phyloP scores from a whole-genome alignment of 2,113 vertebrate species.

The Lethenteron camtschaticum region DNA sequence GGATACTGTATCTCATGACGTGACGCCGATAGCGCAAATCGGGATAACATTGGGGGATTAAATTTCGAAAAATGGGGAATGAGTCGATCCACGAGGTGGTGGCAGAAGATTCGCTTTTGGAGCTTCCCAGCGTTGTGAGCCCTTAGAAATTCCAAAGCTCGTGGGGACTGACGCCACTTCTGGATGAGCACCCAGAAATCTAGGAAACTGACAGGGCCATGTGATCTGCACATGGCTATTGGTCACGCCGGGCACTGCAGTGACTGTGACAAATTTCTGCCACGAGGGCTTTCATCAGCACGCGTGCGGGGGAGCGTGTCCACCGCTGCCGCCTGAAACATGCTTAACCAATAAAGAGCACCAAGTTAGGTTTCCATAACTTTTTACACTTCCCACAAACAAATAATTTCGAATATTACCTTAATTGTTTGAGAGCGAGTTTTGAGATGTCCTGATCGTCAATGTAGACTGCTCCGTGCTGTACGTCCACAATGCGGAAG shows the following conservation, averaged over 20 bases:
- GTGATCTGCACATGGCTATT: no score
- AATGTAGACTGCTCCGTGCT: slow-evolving; percentile 43
- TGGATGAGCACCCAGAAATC: no score
- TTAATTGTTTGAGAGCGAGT: slow-evolving; percentile 46
- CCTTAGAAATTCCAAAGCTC: no score
- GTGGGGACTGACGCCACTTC: no score
- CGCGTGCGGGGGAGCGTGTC: neutral
- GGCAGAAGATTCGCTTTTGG: no score
- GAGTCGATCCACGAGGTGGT: no score
- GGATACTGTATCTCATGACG: no score
- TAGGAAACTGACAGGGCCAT: no score
- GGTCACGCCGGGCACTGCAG: neutral
- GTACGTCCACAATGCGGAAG: slow-evolving; percentile 73
- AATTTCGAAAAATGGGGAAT: no score
- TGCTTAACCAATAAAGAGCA: neutral
- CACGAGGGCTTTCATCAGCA: neutral
- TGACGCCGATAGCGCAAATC: no score
- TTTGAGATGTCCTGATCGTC: slow-evolving; percentile 40
- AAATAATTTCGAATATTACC: slow-evolving; percentile 17
- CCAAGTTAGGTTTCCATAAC: neutral
- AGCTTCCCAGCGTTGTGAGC: no score
- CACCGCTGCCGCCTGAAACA: fast-evolving
- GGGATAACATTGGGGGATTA: no score
- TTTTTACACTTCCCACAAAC: neutral
- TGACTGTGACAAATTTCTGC: neutral